Evolutionary conservation across 1,140 invertebrate genomes (phyloP), one percentile per base, ranked within the genome.

Genomic region (Pseudomyrmex cubaensis): DNA sequence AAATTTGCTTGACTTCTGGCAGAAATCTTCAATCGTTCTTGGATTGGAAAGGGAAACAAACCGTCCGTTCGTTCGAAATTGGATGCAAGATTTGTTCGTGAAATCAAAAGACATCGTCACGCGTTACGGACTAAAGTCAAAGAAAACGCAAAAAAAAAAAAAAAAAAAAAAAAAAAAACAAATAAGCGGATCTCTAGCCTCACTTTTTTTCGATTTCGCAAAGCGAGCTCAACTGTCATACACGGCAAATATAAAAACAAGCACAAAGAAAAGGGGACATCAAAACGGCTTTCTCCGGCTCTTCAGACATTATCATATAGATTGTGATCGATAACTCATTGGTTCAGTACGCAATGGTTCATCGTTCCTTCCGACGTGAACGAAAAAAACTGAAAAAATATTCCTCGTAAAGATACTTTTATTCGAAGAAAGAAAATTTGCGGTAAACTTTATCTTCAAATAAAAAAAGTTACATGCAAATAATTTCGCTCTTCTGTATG

Each of bases 1-100:
- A 87, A 82, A 87, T 87, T 87, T 87, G 82, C 84, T 87, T 75
- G 86, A 87, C 83, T 87, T 80, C 67, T 69, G 50, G 48, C 69
- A 80, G 85, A 80, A 64, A 80, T 87, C 82, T 67, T 67, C 82
- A 77, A 84, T 84, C 86, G 57, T 77, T 83, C 56, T 52, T 35
- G 13, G 48, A 72, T 25, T 57, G 20, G 56, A 77, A 74, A 75
- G 69, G 80, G 66, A 35, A 35, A 35, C 5, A 0, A 35, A 78
- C 78, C 64, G 44, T 10, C 20, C 5, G 78, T 46, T 57, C 25
- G 69, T 22, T 9, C 20, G 74, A 87, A 86, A 87, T 87, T 88
- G 85, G 85, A 88, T 82, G 85, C 85, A 82, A 61, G 85, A 88
- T 87, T 87, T 85, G 64, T 48, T 61, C 74, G 62, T 56, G 63